Conservation (phyloP, 2,888 invertebrate species). For the Platycheirus rosarum region DNA sequence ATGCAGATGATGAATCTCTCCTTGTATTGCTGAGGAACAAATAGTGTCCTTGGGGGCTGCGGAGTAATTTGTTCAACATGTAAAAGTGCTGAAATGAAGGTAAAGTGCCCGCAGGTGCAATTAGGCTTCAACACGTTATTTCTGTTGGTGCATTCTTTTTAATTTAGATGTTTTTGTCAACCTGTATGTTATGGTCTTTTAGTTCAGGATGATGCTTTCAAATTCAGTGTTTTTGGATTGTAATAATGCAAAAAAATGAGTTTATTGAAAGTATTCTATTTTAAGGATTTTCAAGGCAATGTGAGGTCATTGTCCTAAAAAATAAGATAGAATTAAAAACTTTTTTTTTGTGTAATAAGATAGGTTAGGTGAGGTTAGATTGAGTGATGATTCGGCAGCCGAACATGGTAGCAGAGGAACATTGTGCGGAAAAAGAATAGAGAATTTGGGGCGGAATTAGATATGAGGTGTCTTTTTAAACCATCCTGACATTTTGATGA, state of each 20-base stretch:
- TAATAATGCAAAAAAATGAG: too few species aligned
- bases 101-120: conserved; percentile 65
- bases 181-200: conserved; percentile 1
- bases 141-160: conserved; percentile 47
- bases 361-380: too few species aligned
- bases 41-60: conserved; percentile 57
- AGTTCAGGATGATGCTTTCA: conserved; percentile 3
- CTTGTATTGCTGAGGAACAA: conserved; percentile 28
- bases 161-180: conserved; percentile 38
- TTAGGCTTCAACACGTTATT: conserved; percentile 51
- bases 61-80: conserved; percentile 42
- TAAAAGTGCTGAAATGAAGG: conserved; percentile 56
- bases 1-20: conserved; percentile 31
- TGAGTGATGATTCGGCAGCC: too few species aligned
- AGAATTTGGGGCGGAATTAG: too few species aligned
- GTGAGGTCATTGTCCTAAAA: too few species aligned
- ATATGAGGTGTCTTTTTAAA: too few species aligned
- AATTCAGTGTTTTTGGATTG: background rate
- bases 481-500: too few species aligned
- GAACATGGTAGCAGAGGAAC: too few species aligned
- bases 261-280: too few species aligned
- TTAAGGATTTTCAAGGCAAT: background rate
- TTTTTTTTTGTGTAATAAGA: too few species aligned
- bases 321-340: too few species aligned
- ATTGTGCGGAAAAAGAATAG: too few species aligned